Evolutionary conservation across 1,140 invertebrate genomes (phyloP).

Genomic region (Bombus impatiens): DNA sequence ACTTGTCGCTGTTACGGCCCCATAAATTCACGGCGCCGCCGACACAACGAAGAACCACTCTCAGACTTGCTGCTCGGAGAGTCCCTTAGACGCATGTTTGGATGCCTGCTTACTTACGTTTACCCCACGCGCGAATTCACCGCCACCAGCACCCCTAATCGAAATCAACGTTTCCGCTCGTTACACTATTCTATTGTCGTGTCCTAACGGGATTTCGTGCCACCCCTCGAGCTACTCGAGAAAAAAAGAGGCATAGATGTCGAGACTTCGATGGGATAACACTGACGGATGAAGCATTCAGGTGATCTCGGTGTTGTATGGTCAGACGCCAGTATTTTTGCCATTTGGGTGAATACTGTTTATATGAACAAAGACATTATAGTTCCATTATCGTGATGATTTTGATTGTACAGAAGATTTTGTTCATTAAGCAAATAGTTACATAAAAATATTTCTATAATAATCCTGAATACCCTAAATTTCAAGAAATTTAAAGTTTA

Average conservation of each 20-base stretch:
- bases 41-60: slow-evolving; percentile 65
- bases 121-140: slow-evolving; percentile 48
- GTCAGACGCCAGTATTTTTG: background rate
- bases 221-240: background rate
- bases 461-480: no score
- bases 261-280: no score
- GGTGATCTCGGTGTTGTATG: background rate
- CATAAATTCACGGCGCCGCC: slow-evolving; percentile 79
- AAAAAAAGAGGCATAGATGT: background rate
- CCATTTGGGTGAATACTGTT: background rate
- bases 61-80: slow-evolving; percentile 45
- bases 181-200: slow-evolving; percentile 49
- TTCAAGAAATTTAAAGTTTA: no score
- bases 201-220: slow-evolving; percentile 42
- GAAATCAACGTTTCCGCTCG: slow-evolving; percentile 58
- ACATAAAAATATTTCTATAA: no score
- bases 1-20: slow-evolving; percentile 82
- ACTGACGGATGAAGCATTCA: background rate
- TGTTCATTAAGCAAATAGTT: no score
- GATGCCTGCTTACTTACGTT: slow-evolving; percentile 68
- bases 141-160: slow-evolving; percentile 53
- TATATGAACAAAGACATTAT: no score
- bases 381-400: no score
- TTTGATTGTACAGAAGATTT: no score
- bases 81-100: slow-evolving; percentile 64